A percentile compares a stretch with the other conserved stretches of the same genome.
Evolutionary conservation across 2,797 vertebrate species (phyloP).

Genomic region (Manis pentadactyla): DNA sequence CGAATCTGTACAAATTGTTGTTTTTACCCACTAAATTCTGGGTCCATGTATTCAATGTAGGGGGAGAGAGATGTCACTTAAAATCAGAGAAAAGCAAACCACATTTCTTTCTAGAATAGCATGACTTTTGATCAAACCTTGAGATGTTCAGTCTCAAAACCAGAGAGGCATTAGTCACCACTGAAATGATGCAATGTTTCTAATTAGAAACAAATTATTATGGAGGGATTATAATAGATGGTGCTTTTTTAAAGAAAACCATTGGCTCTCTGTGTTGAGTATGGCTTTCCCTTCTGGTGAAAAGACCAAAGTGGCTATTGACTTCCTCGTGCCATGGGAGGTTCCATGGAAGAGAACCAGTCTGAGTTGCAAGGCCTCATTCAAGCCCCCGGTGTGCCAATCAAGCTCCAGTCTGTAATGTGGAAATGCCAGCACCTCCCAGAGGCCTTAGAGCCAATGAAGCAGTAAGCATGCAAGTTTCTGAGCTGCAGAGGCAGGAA

Average conservation of each 20-base stretch:
- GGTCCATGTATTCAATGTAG: constrained; percentile 11
- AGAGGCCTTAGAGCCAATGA: background rate
- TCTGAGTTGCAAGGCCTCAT: background rate
- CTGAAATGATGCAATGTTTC: constrained; percentile 70
- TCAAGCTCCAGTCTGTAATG: background rate
- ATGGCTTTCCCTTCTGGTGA: background rate
- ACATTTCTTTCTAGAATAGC: constrained; percentile 75
- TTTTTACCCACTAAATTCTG: constrained; percentile 59
- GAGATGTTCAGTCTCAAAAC: constrained; percentile 73
- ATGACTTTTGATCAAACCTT: constrained; percentile 60
- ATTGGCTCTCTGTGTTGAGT: background rate
- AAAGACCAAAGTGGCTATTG: background rate
- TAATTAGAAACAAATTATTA: constrained; percentile 78
- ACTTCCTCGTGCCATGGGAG: background rate
- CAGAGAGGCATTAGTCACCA: constrained; percentile 65
- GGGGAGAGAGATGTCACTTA: constrained; percentile 3
- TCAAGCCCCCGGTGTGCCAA: background rate
- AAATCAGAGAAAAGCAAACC: constrained; percentile 10
- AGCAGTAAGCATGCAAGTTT: fast-evolving
- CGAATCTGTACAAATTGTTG: constrained; percentile 64
- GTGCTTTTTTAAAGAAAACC: constrained; percentile 25
- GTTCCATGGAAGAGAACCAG: background rate
- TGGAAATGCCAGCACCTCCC: background rate
- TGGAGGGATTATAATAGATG: constrained; percentile 65
- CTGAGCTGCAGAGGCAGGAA: fast-evolving